A percentile compares a stretch with the other conserved stretches of the same genome.
phyloP scores from a whole-genome alignment of 37 sponge, comb jelly and placozoan species.

The Dysidea cf. avara region DNA sequence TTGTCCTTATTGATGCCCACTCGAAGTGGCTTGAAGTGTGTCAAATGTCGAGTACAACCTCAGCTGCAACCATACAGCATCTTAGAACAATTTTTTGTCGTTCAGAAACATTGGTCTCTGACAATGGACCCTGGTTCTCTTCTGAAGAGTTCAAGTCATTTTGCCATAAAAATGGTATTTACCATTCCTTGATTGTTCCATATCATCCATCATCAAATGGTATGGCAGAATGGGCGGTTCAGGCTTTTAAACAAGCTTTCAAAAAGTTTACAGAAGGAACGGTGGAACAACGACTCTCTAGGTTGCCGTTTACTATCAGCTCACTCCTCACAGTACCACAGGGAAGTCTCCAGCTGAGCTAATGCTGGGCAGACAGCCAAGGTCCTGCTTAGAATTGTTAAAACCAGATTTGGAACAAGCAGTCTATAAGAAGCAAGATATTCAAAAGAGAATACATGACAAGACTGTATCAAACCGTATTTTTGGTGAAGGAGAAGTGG shows the following conservation, averaged over 20 bases:
- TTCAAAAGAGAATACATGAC: no score
- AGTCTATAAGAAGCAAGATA: no score
- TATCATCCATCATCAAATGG: slow-evolving; percentile 32
- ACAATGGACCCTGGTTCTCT: slow-evolving; percentile 15
- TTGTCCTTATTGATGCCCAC: slow-evolving; percentile 20
- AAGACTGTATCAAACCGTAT: no score
- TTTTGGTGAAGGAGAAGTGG: no score
- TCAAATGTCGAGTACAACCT: slow-evolving; percentile 4
- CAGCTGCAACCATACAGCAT: slow-evolving; percentile 1
- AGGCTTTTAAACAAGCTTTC: not conserved
- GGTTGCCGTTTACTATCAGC: no score
- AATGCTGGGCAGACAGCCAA: no score
- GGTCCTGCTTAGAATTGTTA: no score
- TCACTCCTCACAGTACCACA: no score
- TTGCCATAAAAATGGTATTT: not conserved
- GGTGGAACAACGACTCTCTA: no score
- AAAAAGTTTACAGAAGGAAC: no score
- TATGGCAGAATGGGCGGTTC: slow-evolving; percentile 11
- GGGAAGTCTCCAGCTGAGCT: no score
- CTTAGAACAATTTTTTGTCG: slow-evolving; percentile 6
- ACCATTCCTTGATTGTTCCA: not conserved
- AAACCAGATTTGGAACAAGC: no score
- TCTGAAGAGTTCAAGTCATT: not conserved
- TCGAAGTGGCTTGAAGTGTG: slow-evolving; percentile 21
- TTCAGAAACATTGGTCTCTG: not conserved